phyloP scores from a whole-genome alignment of 2,888 invertebrate species.

The Sinopyrophorus schimmeli region DNA sequence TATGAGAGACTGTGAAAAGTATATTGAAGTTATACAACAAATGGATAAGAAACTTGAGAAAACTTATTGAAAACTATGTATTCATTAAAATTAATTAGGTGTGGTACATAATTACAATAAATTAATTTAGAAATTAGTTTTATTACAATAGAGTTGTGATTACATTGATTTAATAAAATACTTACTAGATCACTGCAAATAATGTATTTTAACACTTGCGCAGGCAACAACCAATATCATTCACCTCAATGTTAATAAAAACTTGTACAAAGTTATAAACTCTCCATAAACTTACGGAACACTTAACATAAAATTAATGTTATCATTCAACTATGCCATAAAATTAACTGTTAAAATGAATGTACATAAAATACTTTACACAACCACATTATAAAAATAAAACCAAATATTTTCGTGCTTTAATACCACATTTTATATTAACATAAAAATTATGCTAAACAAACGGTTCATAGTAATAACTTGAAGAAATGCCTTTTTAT shows the following conservation, averaged over 20 bases:
- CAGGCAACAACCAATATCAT: conserved; percentile 11
- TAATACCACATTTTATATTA: too few relatives aligned
- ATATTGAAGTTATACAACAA: too few relatives aligned
- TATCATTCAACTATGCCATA: conserved; percentile 23
- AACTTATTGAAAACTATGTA: too few relatives aligned
- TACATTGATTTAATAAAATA: too few relatives aligned
- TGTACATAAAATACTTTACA: conserved; percentile 21
- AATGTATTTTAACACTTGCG: conserved; percentile 6
- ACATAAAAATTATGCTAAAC: too few relatives aligned
- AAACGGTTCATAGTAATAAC: not conserved
- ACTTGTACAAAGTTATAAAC: conserved; percentile 24
- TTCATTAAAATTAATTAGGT: too few relatives aligned
- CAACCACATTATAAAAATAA: conserved; percentile 24
- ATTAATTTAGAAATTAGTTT: too few relatives aligned
- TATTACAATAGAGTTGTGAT: too few relatives aligned
- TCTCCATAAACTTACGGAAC: conserved; percentile 21
- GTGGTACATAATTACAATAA: too few relatives aligned
- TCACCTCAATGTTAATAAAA: conserved; percentile 19
- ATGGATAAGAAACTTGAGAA: too few relatives aligned
- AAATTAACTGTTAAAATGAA: conserved; percentile 20
- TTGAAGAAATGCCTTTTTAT: not conserved
- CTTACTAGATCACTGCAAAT: conserved; percentile 7
- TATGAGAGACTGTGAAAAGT: too few relatives aligned
- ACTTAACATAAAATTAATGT: conserved; percentile 30
- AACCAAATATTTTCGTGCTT: too few relatives aligned